A percentile compares a stretch with the other conserved stretches of the same genome.
phyloP scores from a whole-genome alignment of 2,113 vertebrate genomes.

The Elaphurus davidianus region DNA sequence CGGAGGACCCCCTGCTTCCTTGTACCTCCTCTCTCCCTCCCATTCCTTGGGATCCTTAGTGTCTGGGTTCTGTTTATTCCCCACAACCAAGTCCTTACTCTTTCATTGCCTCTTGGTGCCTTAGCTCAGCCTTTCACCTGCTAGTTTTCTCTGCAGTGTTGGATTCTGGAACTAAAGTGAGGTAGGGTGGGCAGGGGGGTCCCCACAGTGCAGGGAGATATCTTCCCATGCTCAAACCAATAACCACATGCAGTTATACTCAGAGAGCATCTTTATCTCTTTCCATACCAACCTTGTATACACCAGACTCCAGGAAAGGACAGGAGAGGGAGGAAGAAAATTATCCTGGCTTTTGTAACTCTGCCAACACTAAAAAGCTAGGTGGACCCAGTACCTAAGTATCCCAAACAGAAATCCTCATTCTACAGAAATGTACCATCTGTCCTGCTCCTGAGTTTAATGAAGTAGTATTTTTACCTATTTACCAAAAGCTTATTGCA shows the following conservation, averaged over 20 bases:
- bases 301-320: not conserved
- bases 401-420: not conserved
- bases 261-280: not conserved
- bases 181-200: accelerated
- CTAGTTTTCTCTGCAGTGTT: not conserved
- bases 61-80: not conserved
- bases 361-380: not conserved
- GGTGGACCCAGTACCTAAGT: not conserved
- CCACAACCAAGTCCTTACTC: not conserved
- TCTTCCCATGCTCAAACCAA: not conserved
- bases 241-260: not conserved
- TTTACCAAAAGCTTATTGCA: not conserved
- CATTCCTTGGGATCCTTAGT: too few relatives aligned
- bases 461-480: not conserved
- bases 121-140: not conserved
- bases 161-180: not conserved
- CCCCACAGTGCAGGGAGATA: not conserved
- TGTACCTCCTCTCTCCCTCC: not conserved
- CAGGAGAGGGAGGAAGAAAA: not conserved
- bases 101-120: not conserved
- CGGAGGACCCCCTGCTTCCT: not conserved
- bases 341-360: not conserved
- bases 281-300: not conserved
- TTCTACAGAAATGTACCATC: not conserved
- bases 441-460: not conserved